A percentile compares a stretch with the other conserved stretches of the same genome.
These are phyloP conservation scores for Emydocephalus ijimae DNA, from an alignment of 2,113 vertebrate genomes.

Conservation along the genomic window DNA sequence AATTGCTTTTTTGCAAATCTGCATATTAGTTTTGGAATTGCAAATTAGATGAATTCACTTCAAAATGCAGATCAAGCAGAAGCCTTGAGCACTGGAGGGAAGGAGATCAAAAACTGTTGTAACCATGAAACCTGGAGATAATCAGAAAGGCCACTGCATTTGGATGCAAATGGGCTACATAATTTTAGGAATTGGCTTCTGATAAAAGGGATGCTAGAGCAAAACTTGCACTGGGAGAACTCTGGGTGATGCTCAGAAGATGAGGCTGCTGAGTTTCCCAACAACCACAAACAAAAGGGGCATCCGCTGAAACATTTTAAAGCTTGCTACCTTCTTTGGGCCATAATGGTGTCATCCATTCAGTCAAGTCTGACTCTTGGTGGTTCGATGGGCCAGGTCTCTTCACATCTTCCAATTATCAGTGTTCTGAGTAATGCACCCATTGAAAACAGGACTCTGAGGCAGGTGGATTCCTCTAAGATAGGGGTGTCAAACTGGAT, in stretches of 20 bases:
- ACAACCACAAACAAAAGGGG: background rate
- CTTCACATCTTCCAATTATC: too few relatives aligned
- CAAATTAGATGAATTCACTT: background rate
- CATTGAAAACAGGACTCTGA: too few relatives aligned
- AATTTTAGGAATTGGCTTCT: background rate
- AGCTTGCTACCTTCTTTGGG: background rate
- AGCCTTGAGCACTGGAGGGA: background rate
- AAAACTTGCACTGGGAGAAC: background rate
- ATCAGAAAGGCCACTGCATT: background rate
- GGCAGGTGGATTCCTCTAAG: too few relatives aligned
- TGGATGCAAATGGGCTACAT: background rate
- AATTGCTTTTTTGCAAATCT: background rate
- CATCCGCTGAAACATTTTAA: background rate
- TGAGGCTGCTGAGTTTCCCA: background rate
- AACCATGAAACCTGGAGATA: background rate
- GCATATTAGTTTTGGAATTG: background rate
- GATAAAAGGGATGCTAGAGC: background rate
- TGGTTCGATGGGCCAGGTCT: too few relatives aligned
- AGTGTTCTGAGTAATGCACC: too few relatives aligned
- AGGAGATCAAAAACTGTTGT: background rate
- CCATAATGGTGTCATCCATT: background rate
- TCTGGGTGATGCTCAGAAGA: background rate
- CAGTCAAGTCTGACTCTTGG: background rate
- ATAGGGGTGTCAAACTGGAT: too few relatives aligned
- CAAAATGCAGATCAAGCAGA: background rate